Conservation (phyloP, 2,797 vertebrate species). For the Threskiornis aethiopicus region DNA sequence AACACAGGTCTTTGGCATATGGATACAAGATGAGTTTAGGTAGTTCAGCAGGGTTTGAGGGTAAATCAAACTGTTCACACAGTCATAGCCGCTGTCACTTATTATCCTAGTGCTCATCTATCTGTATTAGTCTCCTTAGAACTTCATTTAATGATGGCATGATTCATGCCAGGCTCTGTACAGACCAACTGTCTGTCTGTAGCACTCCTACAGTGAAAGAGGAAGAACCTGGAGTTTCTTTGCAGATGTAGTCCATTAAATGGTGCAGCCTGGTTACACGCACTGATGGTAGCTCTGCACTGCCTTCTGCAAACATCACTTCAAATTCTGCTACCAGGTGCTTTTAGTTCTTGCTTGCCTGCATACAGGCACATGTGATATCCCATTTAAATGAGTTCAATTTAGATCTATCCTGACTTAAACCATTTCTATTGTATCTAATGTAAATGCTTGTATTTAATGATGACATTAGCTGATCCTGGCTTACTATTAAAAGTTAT, state of each 20-base stretch:
- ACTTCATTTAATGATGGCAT: not conserved
- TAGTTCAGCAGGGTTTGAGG: not conserved
- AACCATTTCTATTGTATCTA: rapidly evolving
- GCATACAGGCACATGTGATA: not conserved
- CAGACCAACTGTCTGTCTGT: not conserved
- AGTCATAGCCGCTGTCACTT: not conserved
- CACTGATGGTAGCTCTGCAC: not conserved
- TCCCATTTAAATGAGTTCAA: not conserved
- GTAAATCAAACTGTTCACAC: not conserved
- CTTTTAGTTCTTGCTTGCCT: not conserved
- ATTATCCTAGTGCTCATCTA: not conserved
- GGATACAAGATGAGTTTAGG: not conserved
- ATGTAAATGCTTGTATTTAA: not conserved
- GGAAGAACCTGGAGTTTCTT: not conserved
- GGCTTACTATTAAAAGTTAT: not conserved
- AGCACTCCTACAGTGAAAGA: not conserved
- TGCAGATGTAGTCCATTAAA: not conserved
- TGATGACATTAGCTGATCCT: not conserved
- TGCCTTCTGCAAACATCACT: not conserved
- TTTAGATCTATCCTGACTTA: not conserved
- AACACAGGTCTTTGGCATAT: not conserved
- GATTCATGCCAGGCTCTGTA: not conserved
- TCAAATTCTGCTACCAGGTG: not conserved
- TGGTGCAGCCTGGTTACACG: not conserved
- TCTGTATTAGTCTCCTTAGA: not conserved